Base-by-base conservation (phyloP, 2,888 invertebrate species). In the Troilus luridus region DNA sequence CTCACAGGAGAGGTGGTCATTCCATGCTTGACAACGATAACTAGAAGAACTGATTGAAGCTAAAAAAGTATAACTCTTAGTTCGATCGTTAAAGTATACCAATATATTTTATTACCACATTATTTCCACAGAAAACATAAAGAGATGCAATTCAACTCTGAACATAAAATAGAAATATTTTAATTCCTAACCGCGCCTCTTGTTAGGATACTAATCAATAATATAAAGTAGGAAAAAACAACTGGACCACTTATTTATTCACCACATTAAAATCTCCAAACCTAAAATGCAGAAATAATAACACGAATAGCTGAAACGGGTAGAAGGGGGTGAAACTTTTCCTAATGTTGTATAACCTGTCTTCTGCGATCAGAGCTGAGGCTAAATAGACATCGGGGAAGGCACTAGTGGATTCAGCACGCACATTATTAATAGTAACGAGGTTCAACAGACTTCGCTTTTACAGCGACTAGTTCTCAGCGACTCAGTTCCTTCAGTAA, bases 311-410 rank as follows among this genome's bases (percentile, higher is more conserved):
- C 81, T 19, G 21, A 85, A 85, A 85, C 54, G 81, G 81, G 81
- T 21, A 54, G 19, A 81, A 81, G 54, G 6, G 21, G 81, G 81
- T 85, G 81, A 56, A 56, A 85, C 41, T 85, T 85, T 85, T 85
- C 81, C 81, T 56, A 85, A 85, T 85, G 21, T 85, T 85, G 81
- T 85, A 85, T 85, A 85, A 85, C 81, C 81, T 21, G 81, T 85
- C n/a, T n/a, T 85, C 81, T 85, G 56, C 21, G 81, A 85, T 56
- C 54, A 85, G 21, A 85, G 81, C 41, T 56, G 21, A n/a, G 56
- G 19, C 7, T 56, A 21, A 56, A 41, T 5, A 77, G 11, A 27
- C 41, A 41, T 41, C 72, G 54, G n/a, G 10, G 56, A 85, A 21
- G 81, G 9, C 81, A 85, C 81, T 85, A 21, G 72, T 14, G 24